A percentile compares a stretch with the other conserved stretches of the same genome.
These are phyloP conservation scores for Congeria kusceri DNA, from an alignment of 2,888 invertebrate species.

Conservation along the genomic window DNA sequence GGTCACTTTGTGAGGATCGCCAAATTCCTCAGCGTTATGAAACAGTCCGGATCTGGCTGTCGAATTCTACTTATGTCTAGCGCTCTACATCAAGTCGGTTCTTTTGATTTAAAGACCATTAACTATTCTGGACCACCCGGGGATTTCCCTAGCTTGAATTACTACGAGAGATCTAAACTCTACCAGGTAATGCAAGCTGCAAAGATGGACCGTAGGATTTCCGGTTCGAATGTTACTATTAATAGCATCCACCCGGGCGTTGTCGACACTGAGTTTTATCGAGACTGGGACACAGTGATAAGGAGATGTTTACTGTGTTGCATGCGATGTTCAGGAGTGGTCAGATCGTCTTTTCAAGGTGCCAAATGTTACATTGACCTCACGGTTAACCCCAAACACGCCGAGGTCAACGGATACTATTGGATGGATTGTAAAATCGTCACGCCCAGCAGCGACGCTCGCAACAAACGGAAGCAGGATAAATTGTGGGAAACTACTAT, in stretches of 20 bases:
- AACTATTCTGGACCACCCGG: conserved; percentile 54
- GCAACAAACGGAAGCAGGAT: conserved; percentile 62
- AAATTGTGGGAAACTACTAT: conserved; percentile 59
- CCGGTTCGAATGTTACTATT: conserved; percentile 34
- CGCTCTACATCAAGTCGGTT: conserved; percentile 44
- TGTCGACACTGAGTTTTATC: conserved; percentile 39
- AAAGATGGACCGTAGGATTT: conserved; percentile 28
- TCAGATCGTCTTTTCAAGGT: conserved; percentile 23
- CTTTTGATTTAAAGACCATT: conserved; percentile 59
- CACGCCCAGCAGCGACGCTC: conserved; percentile 5
- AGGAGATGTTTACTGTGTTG: not conserved
- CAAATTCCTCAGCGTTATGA: conserved; percentile 67
- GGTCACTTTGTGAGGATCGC: conserved; percentile 68
- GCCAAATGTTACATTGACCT: conserved; percentile 38
- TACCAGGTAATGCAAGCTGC: conserved; percentile 59
- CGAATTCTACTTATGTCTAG: conserved; percentile 69
- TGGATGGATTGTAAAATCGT: conserved; percentile 34
- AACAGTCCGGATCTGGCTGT: conserved; percentile 66
- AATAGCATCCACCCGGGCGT: conserved; percentile 52
- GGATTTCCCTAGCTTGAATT: conserved; percentile 42
- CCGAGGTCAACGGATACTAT: conserved; percentile 37
- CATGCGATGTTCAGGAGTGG: too few species aligned
- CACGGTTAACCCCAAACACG: conserved; percentile 40
- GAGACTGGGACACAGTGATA: not conserved
- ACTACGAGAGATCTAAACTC: conserved; percentile 69